A percentile compares a stretch with the other conserved stretches of the same genome.
These are phyloP conservation scores for Melinaea marsaeus DNA, from an alignment of 2,888 invertebrate species.

Conservation along the genomic window DNA sequence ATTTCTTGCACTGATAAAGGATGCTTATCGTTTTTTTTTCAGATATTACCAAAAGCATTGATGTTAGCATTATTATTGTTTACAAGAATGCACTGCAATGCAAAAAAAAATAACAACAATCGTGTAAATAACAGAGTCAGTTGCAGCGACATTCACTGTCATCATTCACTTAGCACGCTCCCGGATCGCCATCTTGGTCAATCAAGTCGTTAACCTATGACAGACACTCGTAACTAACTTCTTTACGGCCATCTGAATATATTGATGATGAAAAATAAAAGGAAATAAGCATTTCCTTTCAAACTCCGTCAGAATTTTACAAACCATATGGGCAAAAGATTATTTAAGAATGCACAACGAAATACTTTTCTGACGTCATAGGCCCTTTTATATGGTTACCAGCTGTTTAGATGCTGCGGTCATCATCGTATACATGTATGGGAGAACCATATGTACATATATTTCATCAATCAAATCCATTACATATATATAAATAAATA, in stretches of 20 bases:
- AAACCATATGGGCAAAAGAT: background rate
- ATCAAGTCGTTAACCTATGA: conserved; percentile 71
- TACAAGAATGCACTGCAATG: too few relatives aligned
- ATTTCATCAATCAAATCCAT: too few relatives aligned
- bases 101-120: background rate
- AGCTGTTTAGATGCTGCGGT: conserved; percentile 64
- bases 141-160: conserved; percentile 41
- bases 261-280: conserved; percentile 10
- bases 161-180: conserved; percentile 73
- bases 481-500: too few relatives aligned
- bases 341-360: background rate
- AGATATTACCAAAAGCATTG: conserved; percentile 23
- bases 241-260: conserved; percentile 14
- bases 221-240: conserved; percentile 33
- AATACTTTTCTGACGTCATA: conserved; percentile 47
- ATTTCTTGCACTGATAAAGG: conserved; percentile 47
- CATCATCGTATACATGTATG: conserved; percentile 46
- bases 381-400: conserved; percentile 49
- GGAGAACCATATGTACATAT: background rate
- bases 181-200: conserved; percentile 66
- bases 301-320: conserved; percentile 1
- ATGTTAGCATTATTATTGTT: background rate
- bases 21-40: conserved; percentile 49
- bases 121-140: background rate
- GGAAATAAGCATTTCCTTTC: background rate